Evolutionary conservation across 1,140 invertebrate genomes (phyloP).

Genomic region (Plutomurus gul): DNA sequence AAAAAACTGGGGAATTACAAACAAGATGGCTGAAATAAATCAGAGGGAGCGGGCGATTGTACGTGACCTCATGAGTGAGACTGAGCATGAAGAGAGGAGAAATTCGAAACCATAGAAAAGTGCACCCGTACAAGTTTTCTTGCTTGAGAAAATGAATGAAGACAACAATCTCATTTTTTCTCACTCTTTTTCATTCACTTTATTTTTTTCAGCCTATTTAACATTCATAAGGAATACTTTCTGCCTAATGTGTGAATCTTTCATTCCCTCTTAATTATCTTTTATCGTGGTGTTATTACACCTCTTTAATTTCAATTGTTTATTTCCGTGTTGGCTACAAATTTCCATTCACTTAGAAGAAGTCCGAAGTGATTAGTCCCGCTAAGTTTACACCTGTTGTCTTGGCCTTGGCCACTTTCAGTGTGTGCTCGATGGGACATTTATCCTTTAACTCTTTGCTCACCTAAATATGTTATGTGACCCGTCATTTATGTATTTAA

Average conservation of each 20-base stretch:
- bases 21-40: neutral
- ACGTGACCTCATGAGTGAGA: neutral
- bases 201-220: neutral
- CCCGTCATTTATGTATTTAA: no score
- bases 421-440: neutral
- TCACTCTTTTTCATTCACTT: neutral
- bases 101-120: neutral
- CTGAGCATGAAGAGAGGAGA: neutral
- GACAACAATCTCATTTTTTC: neutral
- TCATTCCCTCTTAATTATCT: no score
- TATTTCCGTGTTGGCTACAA: no score
- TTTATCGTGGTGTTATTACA: no score
- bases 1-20: neutral
- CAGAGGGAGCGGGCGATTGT: neutral
- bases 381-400: neutral
- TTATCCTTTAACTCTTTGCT: neutral
- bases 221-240: neutral
- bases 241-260: no score
- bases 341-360: conserved; percentile 3
- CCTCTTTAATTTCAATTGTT: no score
- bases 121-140: neutral
- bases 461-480: no score
- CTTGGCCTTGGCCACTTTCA: neutral
- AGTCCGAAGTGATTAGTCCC: neutral
- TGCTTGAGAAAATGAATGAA: neutral